A percentile compares a stretch with the other conserved stretches of the same genome.
Conservation (phyloP, 2,113 vertebrate genomes). For the Dasypus novemcinctus region DNA sequence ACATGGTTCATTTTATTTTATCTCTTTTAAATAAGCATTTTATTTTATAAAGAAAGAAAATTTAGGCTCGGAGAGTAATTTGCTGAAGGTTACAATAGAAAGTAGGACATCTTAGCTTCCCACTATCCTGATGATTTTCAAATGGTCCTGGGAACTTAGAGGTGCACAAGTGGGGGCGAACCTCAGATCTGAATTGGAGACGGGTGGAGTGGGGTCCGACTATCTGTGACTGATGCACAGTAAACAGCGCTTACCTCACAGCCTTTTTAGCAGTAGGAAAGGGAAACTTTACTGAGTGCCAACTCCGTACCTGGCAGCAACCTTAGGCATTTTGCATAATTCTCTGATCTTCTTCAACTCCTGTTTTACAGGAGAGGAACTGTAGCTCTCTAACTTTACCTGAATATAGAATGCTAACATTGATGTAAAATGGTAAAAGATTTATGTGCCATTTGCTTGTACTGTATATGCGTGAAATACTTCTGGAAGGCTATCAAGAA, state of each 20-base stretch:
- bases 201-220: too few species aligned
- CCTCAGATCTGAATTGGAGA: background rate
- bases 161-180: background rate
- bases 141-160: background rate
- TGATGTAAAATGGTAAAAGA: background rate
- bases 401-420: background rate
- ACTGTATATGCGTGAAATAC: background rate
- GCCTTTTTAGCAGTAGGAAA: background rate
- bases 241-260: too few species aligned
- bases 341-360: background rate
- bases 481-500: background rate
- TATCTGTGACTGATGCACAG: too few species aligned
- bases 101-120: background rate
- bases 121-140: too few species aligned
- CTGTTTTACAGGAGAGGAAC: background rate
- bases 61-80: background rate
- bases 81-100: background rate
- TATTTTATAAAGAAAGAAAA: background rate
- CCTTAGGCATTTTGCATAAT: background rate
- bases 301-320: background rate
- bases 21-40: background rate
- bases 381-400: background rate
- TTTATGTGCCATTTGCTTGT: background rate
- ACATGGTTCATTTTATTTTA: rapidly evolving
- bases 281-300: background rate